phyloP scores from a whole-genome alignment of 2,113 vertebrate species.

The Camelus dromedarius region DNA sequence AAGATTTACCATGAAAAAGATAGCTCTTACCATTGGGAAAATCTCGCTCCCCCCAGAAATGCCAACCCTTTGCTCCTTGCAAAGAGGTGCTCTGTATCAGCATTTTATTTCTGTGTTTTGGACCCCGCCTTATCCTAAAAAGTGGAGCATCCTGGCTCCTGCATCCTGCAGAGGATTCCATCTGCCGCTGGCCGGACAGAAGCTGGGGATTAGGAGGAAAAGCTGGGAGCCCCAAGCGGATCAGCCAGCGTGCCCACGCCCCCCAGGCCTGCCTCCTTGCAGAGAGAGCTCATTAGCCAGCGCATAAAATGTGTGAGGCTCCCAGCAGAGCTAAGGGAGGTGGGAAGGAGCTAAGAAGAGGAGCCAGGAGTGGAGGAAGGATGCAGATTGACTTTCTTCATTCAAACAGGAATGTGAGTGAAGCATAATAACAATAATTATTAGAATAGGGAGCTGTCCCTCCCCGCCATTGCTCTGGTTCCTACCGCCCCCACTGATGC shows the following conservation, averaged over 20 bases:
- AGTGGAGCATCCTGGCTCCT: constrained; percentile 55
- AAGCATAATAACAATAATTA: background rate
- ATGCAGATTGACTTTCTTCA: background rate
- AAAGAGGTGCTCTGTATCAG: constrained; percentile 28
- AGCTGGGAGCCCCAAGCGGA: constrained; percentile 86
- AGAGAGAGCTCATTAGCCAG: constrained; percentile 83
- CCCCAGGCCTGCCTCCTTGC: constrained; percentile 70
- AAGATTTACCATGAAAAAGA: constrained; percentile 68
- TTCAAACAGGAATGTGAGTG: background rate
- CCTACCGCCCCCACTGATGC: constrained; percentile 79
- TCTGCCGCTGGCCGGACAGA: constrained; percentile 87
- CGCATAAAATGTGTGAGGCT: background rate
- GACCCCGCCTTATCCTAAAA: background rate
- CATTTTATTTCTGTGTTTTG: constrained; percentile 39
- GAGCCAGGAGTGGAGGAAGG: constrained; percentile 35
- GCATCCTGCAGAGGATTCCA: constrained; percentile 76
- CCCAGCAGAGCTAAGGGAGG: constrained; percentile 32
- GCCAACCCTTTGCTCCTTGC: constrained; percentile 69
- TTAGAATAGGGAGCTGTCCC: background rate
- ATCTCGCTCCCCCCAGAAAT: constrained; percentile 46
- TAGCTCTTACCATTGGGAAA: constrained; percentile 86
- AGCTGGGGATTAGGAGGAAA: constrained; percentile 91
- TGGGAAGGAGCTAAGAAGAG: constrained; percentile 68
- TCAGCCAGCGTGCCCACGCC: constrained; percentile 85
- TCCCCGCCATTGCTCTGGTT: constrained; percentile 81